Evolutionary conservation across 2,113 vertebrate species (phyloP), one percentile per base, ranked within the genome.

Genomic region (Dicrurus megarhynchus): DNA sequence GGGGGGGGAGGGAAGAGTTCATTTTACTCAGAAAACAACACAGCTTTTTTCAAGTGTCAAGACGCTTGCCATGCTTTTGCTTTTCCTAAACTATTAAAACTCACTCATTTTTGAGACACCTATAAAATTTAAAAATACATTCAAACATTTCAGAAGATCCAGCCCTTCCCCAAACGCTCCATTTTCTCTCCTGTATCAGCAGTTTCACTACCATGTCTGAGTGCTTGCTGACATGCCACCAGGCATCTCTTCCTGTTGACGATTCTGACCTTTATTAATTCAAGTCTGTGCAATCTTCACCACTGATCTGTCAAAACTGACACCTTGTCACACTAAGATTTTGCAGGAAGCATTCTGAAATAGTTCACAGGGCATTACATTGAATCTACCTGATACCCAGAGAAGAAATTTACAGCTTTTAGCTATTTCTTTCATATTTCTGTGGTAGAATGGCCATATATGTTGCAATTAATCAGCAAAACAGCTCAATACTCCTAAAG

Each of bases 241-340:
- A 87, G 94, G 80, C 96, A 96, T 90, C 97, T 95, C 87, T 79
- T 97, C 93, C 94, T 97, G 91, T 86, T 98, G 98, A 98, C n/a
- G 85, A 97, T 97, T 95, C 81, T 98, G 97, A 98, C 98, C 98
- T 98, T 98, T 98, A 98, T 98, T 98, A 98, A 98, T 98, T 98
- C 98, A 98, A 96, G 93, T 77, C 97, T 95, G 75, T 77, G 96
- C 97, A 89, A 73, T 97, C 97, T 97, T 96, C 93, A 91, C 96
- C 68, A 95, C 96, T 93, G 97, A 97, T 97, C 96, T 97, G 98
- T 98, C 98, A 98, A 83, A 95, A 89, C 76, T 96, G 97, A 97
- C 98, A 98, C 79, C 87, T 89, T 97, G 96, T 98, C 98, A 98
- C 97, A 95, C 52, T 89, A 80, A 87, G 92, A 97, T 97, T 98